A percentile compares a stretch with the other conserved stretches of the same genome.
These are phyloP conservation scores for Carpatolechia fugitivella DNA, from an alignment of 2,888 invertebrate species.

Conservation along the genomic window DNA sequence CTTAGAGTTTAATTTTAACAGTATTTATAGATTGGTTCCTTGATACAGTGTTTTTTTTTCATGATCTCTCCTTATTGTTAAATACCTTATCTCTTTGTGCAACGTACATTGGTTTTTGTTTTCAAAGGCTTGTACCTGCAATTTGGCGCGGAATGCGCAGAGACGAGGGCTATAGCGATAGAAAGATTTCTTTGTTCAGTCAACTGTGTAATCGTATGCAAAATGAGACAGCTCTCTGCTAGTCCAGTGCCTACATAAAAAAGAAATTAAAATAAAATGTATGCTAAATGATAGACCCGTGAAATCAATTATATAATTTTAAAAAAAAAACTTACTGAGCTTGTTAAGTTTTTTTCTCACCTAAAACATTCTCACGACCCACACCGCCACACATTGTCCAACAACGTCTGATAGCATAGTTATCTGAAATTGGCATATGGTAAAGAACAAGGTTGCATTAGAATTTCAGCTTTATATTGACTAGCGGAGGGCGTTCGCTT, in stretches of 20 bases:
- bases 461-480: conserved; percentile 28
- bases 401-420: conserved; percentile 63
- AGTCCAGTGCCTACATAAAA: not conserved
- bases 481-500: conserved; percentile 30
- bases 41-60: too few species aligned
- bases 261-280: too few species aligned
- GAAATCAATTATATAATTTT: too few species aligned
- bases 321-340: too few species aligned
- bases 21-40: too few species aligned
- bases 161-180: conserved; percentile 28
- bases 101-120: too few species aligned
- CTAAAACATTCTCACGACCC: too few species aligned
- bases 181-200: conserved; percentile 62
- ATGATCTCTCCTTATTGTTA: too few species aligned
- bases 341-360: too few species aligned
- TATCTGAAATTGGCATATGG: conserved; percentile 64
- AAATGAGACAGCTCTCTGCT: conserved; percentile 17
- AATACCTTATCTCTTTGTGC: too few species aligned
- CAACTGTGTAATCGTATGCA: conserved; percentile 60
- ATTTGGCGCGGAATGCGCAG: conserved; percentile 47
- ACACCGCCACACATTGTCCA: conserved; percentile 52
- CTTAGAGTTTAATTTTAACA: too few species aligned
- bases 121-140: conserved; percentile 21
- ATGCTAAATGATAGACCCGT: too few species aligned
- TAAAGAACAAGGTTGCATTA: conserved; percentile 33